Conservation (phyloP, 2,888 invertebrate genomes). For the Drosophila koepferae region DNA sequence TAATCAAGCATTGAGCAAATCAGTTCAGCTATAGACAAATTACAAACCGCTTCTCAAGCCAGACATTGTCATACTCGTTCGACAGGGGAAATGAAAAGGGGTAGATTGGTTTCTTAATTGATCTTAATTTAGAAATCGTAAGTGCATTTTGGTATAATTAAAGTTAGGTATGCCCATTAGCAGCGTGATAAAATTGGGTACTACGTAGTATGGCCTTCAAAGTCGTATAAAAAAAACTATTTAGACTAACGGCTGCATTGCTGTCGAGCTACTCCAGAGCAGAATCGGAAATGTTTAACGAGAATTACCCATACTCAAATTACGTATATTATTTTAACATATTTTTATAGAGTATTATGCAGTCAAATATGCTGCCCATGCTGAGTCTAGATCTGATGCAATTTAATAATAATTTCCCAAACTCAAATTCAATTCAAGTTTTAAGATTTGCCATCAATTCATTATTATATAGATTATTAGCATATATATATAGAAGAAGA, state of each 20-base stretch:
- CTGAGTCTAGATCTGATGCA: not conserved
- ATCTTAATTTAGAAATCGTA: no score
- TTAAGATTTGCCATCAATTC: not conserved
- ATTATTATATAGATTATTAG: not conserved
- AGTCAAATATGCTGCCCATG: not conserved
- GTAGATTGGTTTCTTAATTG: not conserved
- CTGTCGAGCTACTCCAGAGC: no score
- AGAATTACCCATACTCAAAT: no score
- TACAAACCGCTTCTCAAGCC: not conserved
- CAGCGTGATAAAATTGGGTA: no score
- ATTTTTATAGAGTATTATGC: not conserved
- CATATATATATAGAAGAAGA: not conserved
- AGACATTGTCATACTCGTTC: not conserved
- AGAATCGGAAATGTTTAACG: no score
- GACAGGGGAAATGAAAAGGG: not conserved
- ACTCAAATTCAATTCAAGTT: not conserved
- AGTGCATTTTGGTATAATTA: no score
- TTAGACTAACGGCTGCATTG: no score
- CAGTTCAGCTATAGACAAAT: slow-evolving; percentile 16
- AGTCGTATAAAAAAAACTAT: no score
- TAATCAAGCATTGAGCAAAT: slow-evolving; percentile 45
- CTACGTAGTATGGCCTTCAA: no score
- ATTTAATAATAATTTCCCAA: not conserved
- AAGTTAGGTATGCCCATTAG: no score
- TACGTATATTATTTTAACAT: no score